These are phyloP conservation scores for Syngnathus scovelli DNA, from an alignment of 2,113 vertebrate genomes.

Conservation along the genomic window DNA sequence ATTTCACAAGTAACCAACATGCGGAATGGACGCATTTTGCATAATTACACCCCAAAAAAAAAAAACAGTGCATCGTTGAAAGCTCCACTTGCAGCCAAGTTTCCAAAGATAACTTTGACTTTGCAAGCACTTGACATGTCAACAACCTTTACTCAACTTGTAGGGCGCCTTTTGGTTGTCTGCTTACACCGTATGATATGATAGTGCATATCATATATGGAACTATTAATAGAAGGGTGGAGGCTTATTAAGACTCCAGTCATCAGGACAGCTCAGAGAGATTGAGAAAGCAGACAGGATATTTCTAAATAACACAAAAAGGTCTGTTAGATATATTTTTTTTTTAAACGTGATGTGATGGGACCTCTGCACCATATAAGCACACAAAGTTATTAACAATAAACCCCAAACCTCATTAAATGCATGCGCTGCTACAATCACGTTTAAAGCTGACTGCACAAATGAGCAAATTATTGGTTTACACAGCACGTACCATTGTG, in stretches of 20 bases:
- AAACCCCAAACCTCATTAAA: slow-evolving; percentile 30
- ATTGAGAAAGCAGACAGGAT: background rate
- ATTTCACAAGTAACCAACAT: slow-evolving; percentile 28
- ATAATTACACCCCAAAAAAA: slow-evolving; percentile 36
- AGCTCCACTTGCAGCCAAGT: slow-evolving; percentile 15
- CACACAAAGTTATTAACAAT: slow-evolving; percentile 8
- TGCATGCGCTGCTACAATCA: slow-evolving; percentile 28
- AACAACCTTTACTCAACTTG: slow-evolving; percentile 23
- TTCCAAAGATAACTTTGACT: slow-evolving; percentile 19
- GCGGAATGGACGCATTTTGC: slow-evolving; percentile 24
- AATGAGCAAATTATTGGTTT: slow-evolving; percentile 71
- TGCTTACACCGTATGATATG: slow-evolving; percentile 20
- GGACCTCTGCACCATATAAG: slow-evolving; percentile 13
- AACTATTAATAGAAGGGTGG: background rate
- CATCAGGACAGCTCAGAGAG: background rate
- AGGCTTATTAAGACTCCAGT: background rate
- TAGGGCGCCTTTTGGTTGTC: slow-evolving; percentile 26
- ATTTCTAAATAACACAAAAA: background rate
- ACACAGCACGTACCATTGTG: slow-evolving; percentile 80
- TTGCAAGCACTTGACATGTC: slow-evolving; percentile 2
- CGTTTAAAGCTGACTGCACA: slow-evolving; percentile 50
- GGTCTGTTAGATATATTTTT: background rate
- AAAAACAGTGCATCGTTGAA: slow-evolving; percentile 15
- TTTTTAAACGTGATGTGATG: slow-evolving; percentile 7
- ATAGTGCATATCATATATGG: slow-evolving; percentile 38